A percentile compares a stretch with the other conserved stretches of the same genome.
These are phyloP conservation scores for Latrodectus hesperus DNA, from an alignment of 2,888 invertebrate genomes.

Conservation along the genomic window DNA sequence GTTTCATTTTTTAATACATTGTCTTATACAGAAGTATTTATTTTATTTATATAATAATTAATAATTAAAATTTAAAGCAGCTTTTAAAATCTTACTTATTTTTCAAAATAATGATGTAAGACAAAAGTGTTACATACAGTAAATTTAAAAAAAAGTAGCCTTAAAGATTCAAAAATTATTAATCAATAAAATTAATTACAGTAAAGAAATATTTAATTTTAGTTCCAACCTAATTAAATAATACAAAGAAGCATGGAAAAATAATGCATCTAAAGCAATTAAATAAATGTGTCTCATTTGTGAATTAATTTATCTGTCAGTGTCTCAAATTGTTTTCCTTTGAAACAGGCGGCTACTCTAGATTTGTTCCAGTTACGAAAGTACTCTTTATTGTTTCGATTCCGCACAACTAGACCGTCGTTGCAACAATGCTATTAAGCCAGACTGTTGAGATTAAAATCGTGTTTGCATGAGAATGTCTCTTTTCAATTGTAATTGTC, in stretches of 20 bases:
- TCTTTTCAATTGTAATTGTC: conserved; percentile 23
- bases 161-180: no score
- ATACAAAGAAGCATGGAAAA: background rate
- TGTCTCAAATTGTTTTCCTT: background rate
- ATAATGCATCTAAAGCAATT: background rate
- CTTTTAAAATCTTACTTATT: no score
- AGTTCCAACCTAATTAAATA: no score
- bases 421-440: conserved; percentile 20
- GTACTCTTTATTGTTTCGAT: background rate
- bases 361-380: background rate
- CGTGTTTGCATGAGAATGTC: background rate
- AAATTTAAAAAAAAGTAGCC: no score
- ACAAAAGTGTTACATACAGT: no score
- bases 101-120: no score
- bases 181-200: no score
- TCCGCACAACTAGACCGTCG: background rate
- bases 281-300: conserved; percentile 15
- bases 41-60: no score
- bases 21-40: no score
- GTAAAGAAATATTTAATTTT: no score
- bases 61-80: no score
- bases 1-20: no score
- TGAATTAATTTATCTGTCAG: background rate
- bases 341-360: background rate
- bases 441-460: conserved; percentile 11